These are phyloP conservation scores for Trachelipus rathkii DNA, from an alignment of 1,140 invertebrate species.

Conservation along the genomic window DNA sequence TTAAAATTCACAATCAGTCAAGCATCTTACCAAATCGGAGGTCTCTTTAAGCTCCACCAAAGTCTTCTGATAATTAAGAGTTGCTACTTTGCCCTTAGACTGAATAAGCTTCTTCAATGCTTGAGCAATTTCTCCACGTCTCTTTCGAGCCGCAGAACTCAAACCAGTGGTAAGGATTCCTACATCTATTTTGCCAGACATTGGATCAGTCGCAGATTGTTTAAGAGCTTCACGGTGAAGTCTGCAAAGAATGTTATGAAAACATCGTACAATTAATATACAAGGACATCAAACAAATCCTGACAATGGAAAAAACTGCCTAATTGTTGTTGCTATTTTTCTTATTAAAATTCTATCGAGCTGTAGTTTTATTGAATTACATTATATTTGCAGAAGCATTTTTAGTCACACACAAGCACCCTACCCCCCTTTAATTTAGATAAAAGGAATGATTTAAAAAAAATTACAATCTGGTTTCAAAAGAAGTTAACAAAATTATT, in stretches of 20 bases:
- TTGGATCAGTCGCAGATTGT: constrained; percentile 93
- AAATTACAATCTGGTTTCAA: no score
- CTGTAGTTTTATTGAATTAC: no score
- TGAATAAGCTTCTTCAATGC: constrained; percentile 69
- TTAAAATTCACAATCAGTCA: no score
- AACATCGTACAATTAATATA: not conserved
- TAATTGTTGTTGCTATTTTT: no score
- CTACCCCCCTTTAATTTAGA: no score
- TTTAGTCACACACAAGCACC: no score
- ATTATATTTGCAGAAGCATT: no score
- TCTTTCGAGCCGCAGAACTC: constrained; percentile 73
- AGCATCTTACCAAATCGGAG: constrained; percentile 70
- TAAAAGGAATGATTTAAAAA: no score
- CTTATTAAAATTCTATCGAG: no score
- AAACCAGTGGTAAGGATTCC: constrained; percentile 91
- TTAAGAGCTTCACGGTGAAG: constrained; percentile 94
- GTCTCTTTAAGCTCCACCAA: constrained; percentile 73
- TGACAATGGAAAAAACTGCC: no score
- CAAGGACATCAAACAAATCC: no score
- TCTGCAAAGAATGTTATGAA: constrained; percentile 54
- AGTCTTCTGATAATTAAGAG: constrained; percentile 73
- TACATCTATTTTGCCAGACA: constrained; percentile 90
- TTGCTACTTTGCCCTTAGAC: constrained; percentile 67
- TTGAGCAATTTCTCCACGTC: constrained; percentile 67
- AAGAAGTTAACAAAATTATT: no score